Evolutionary conservation across 2,888 invertebrate genomes (phyloP).

Genomic region (Apotomis turbidana): DNA sequence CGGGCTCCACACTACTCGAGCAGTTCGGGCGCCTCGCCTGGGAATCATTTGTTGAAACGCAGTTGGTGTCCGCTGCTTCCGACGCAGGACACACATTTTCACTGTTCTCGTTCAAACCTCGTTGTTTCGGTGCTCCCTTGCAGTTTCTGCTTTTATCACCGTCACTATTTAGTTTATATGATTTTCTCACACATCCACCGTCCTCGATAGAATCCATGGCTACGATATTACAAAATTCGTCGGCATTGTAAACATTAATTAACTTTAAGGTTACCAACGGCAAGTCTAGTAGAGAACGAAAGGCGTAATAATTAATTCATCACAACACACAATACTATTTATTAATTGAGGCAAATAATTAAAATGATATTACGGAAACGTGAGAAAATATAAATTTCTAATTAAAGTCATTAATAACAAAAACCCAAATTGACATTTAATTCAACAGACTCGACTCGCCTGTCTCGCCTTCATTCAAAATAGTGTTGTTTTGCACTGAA

Average conservation of each 20-base stretch:
- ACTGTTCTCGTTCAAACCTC: conserved; percentile 57
- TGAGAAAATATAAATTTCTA: conserved; percentile 18
- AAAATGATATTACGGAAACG: conserved; percentile 21
- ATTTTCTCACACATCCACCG: conserved; percentile 59
- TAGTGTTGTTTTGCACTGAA: conserved; percentile 20
- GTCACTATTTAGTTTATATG: conserved; percentile 60
- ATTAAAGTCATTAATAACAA: conserved; percentile 35
- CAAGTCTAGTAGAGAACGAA: conserved; percentile 25
- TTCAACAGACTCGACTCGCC: conserved; percentile 37
- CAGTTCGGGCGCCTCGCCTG: conserved; percentile 52
- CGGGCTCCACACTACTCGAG: conserved; percentile 54
- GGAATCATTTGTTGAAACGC: conserved; percentile 62
- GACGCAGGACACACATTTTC: conserved; percentile 69
- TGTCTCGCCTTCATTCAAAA: too few species aligned
- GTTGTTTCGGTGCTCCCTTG: conserved; percentile 56
- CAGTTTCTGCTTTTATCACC: conserved; percentile 58
- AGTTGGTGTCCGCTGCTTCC: conserved; percentile 59
- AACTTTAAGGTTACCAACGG: conserved; percentile 66
- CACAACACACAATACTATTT: conserved; percentile 18
- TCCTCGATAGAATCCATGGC: conserved; percentile 74
- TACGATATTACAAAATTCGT: conserved; percentile 62
- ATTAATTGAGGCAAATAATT: conserved; percentile 15
- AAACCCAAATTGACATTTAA: conserved; percentile 40
- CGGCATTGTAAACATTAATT: conserved; percentile 69
- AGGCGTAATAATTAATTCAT: conserved; percentile 5